Base-by-base conservation (phyloP, 92 coral and sea anemone genomes). In the Epizoanthus ramosus region DNA sequence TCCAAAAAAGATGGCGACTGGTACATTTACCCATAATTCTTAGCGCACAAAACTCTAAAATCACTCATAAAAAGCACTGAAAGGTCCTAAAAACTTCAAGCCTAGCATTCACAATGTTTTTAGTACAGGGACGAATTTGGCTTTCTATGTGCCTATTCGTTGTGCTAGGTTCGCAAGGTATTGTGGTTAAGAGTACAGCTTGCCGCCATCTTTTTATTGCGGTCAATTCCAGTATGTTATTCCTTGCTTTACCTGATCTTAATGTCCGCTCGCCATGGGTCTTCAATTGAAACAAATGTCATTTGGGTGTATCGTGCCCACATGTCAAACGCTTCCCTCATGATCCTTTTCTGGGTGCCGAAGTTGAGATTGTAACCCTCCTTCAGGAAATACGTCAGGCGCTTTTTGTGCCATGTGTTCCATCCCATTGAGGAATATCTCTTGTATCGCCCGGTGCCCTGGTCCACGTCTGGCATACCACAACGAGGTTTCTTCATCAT, bases 251-350 rank as follows among this genome's bases (percentile, higher is more conserved):
- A 69, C 74, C 75, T 71, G 24, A 71, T 71, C 47, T 71, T 71
- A 39, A 71, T 43, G 16, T 71, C 57, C 23, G 75, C 75, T 9
- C 39, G 31, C 13, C 6, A 17, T 4, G 57, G 75, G 22, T 16
- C 15, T n/a, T 39, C 28, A 7, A 71, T 7, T 8, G 47, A 3
- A 0, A 6, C 23, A 43, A 71, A 71, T 24, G 43, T 54, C 1
- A 71, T 2, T 8, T 45, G 56, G 47, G 75, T 71, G 75, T 71
- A 71, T 45, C 58, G 75, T 9, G 58, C 47, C 75, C 75, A 71
- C 75, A 8, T 71, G 75, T 37, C 19, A 23, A 71, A 71, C 21
- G 75, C 75, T 71, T 41, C 45, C 57, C 43, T 43, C 8, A 71
- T 24, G 19, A 71, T 71, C 8, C 31, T 39, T 43, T 53, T 71